phyloP scores from a whole-genome alignment of 2,113 vertebrate genomes.

The Sakesphorus luctuosus region DNA sequence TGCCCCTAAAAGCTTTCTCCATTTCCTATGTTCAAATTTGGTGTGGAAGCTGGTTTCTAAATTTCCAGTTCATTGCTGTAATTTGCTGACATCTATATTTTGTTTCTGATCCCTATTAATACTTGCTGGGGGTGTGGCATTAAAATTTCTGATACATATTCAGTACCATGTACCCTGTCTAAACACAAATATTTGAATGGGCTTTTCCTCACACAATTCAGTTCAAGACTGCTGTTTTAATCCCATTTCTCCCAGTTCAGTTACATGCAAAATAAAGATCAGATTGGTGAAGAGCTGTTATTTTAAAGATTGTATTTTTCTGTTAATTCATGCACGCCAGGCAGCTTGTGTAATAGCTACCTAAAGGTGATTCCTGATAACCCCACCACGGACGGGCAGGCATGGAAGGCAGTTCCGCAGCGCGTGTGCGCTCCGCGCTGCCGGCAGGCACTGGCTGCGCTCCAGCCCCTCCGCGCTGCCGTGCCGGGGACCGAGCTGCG shows the following conservation, averaged over 20 bases:
- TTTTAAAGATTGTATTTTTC: neutral
- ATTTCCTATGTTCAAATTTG: neutral
- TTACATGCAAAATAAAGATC: neutral
- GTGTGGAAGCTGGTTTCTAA: neutral
- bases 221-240: neutral
- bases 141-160: neutral
- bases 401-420: neutral
- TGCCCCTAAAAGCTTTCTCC: neutral
- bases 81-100: neutral
- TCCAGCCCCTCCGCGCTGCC: neutral
- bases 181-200: neutral
- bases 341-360: neutral
- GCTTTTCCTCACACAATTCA: neutral
- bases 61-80: neutral
- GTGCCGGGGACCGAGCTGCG: neutral
- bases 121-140: neutral
- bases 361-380: accelerated
- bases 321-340: neutral
- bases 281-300: neutral
- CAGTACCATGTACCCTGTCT: neutral
- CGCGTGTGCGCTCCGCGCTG: neutral
- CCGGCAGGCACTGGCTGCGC: neutral
- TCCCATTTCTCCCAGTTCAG: neutral
- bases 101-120: neutral
- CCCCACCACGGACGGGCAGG: neutral